A percentile compares a stretch with the other conserved stretches of the same genome.
Evolutionary conservation across 2,888 invertebrate genomes (phyloP).

Genomic region (Stenichneumon culpator): DNA sequence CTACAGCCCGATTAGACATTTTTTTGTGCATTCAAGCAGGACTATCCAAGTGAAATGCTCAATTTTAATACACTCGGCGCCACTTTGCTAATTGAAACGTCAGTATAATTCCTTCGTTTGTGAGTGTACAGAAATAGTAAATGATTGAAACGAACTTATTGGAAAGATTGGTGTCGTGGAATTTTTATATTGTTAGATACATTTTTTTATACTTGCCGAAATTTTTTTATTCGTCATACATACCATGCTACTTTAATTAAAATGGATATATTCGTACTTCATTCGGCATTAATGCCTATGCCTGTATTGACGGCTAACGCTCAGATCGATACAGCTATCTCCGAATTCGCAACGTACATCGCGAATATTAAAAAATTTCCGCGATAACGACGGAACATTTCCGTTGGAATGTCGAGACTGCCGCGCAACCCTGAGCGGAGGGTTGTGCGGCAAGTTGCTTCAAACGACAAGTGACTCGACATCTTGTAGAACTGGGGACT

Average conservation of each 20-base stretch:
- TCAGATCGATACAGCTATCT: no score
- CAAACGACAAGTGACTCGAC: not conserved
- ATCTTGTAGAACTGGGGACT: not conserved
- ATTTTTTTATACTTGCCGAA: not conserved
- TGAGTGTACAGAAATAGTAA: not conserved
- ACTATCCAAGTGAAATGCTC: slow-evolving; percentile 27
- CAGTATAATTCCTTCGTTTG: not conserved
- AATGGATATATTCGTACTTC: not conserved
- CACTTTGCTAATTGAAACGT: slow-evolving; percentile 58
- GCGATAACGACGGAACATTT: not conserved
- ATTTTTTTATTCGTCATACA: not conserved
- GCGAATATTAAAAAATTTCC: not conserved
- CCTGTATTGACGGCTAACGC: not conserved
- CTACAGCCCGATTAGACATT: slow-evolving; percentile 31
- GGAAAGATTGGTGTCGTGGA: not conserved
- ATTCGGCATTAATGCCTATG: not conserved
- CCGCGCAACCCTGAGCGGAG: not conserved
- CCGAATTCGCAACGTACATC: not conserved
- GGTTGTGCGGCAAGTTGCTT: not conserved
- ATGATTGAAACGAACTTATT: slow-evolving; percentile 14
- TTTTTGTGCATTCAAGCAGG: slow-evolving; percentile 22
- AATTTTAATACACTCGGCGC: slow-evolving; percentile 31
- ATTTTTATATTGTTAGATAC: not conserved
- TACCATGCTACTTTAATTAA: slow-evolving; percentile 22
- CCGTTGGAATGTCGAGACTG: not conserved